Evolutionary conservation across 2,113 vertebrate genomes (phyloP).

Genomic region (Tenebrosternarchus preto): DNA sequence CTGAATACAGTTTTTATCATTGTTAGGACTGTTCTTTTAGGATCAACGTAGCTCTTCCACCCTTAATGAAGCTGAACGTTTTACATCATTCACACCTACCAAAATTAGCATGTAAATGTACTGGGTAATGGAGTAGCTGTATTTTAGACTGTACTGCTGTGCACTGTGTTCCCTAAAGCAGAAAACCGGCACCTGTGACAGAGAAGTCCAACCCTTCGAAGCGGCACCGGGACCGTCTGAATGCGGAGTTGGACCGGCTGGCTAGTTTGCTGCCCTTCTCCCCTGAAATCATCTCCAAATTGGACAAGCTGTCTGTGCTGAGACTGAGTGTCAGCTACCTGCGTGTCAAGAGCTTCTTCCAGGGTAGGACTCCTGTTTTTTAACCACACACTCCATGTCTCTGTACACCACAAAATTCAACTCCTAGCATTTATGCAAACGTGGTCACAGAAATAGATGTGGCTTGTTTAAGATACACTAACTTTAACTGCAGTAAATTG

Average conservation of each 20-base stretch:
- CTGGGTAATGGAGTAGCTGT: no score
- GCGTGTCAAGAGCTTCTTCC: conserved; percentile 95
- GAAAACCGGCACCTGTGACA: conserved; percentile 79
- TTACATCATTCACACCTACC: background rate
- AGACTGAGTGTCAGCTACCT: conserved; percentile 96
- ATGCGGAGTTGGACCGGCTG: conserved; percentile 91
- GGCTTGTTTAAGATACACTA: background rate
- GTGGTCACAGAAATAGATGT: background rate
- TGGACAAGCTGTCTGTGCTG: conserved; percentile 95
- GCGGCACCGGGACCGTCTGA: conserved; percentile 92
- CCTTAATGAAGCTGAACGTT: background rate
- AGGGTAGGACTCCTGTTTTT: conserved; percentile 75
- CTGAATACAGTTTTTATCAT: background rate
- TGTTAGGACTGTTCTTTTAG: background rate
- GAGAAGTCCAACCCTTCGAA: conserved; percentile 97
- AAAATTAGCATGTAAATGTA: background rate
- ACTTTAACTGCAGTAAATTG: background rate
- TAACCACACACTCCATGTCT: background rate
- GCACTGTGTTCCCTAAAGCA: conserved; percentile 59
- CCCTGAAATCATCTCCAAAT: conserved; percentile 88
- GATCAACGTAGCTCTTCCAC: background rate
- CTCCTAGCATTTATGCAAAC: conserved; percentile 7
- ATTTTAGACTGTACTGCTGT: background rate
- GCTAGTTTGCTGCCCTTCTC: conserved; percentile 92
- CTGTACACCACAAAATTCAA: background rate